Conservation (phyloP, 2,888 invertebrate genomes). For the Geotrupes spiniger region DNA sequence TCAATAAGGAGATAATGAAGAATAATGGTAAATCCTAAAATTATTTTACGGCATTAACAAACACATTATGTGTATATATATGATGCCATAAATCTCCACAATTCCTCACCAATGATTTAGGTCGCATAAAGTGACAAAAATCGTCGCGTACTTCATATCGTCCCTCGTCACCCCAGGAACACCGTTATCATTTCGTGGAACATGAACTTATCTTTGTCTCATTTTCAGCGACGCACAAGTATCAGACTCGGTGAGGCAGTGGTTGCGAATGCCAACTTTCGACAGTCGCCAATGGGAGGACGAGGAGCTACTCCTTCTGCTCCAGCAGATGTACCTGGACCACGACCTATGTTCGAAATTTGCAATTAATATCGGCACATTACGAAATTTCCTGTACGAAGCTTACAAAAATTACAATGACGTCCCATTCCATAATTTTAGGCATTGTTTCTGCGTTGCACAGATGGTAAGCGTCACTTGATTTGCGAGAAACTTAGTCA, state of each 20-base stretch:
- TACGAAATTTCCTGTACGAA: slow-evolving; percentile 71
- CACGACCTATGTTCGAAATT: slow-evolving; percentile 72
- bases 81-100: too few relatives aligned
- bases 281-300: slow-evolving; percentile 83
- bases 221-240: slow-evolving; percentile 62
- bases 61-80: too few relatives aligned
- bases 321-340: slow-evolving; percentile 81
- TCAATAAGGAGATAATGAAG: too few relatives aligned
- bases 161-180: too few relatives aligned
- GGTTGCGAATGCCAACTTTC: slow-evolving; percentile 68
- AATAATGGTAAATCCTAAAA: too few relatives aligned
- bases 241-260: slow-evolving; percentile 61
- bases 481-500: too few relatives aligned
- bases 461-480: slow-evolving; percentile 79
- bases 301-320: slow-evolving; percentile 71
- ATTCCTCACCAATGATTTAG: too few relatives aligned
- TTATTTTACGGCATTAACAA: too few relatives aligned
- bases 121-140: too few relatives aligned
- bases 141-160: too few relatives aligned
- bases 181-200: too few relatives aligned
- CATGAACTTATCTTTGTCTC: too few relatives aligned
- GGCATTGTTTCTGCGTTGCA: slow-evolving; percentile 83
- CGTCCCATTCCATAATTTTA: slow-evolving; percentile 84
- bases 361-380: slow-evolving; percentile 66
- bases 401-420: slow-evolving; percentile 81